These are phyloP conservation scores for Morus bassanus DNA, from an alignment of 2,797 vertebrate genomes.

Conservation along the genomic window DNA sequence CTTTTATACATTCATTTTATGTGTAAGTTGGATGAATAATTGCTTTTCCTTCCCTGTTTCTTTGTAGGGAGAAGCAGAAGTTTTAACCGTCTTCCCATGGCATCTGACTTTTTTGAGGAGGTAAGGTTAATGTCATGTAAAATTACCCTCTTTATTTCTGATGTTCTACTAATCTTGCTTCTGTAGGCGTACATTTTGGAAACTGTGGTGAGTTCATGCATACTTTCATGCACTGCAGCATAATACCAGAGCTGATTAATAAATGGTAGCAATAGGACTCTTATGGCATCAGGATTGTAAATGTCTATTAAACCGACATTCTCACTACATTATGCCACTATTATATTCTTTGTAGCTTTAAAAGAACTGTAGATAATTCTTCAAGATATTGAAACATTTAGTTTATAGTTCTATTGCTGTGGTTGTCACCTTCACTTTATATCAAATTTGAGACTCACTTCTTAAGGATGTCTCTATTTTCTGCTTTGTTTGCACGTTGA, in stretches of 20 bases:
- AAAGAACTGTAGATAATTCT: slow-evolving; percentile 54
- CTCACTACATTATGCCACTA: slow-evolving; percentile 3
- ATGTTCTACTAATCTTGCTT: background rate
- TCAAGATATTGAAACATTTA: slow-evolving; percentile 50
- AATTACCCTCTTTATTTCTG: background rate
- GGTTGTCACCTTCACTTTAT: slow-evolving; percentile 73
- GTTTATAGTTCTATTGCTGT: slow-evolving; percentile 51
- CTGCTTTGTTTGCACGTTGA: slow-evolving; percentile 76
- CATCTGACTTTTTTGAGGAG: slow-evolving; percentile 18
- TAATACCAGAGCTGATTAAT: background rate
- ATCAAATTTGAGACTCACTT: slow-evolving; percentile 71
- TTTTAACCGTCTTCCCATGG: background rate
- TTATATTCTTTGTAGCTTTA: background rate
- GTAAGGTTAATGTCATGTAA: slow-evolving; percentile 40
- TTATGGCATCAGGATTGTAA: background rate
- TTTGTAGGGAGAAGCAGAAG: slow-evolving; percentile 6
- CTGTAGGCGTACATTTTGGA: background rate
- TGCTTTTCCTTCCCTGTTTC: background rate
- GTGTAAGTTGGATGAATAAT: background rate
- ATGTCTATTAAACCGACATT: slow-evolving; percentile 30
- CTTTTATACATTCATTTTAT: background rate
- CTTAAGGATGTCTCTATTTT: slow-evolving; percentile 78
- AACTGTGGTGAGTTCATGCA: background rate
- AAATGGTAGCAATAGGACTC: background rate
- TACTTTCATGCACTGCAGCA: background rate